Percentiles rank a stretch among this genome's conserved stretches.
Evolutionary conservation across 1,140 invertebrate species (phyloP).

Genomic region (Myzus persicae): DNA sequence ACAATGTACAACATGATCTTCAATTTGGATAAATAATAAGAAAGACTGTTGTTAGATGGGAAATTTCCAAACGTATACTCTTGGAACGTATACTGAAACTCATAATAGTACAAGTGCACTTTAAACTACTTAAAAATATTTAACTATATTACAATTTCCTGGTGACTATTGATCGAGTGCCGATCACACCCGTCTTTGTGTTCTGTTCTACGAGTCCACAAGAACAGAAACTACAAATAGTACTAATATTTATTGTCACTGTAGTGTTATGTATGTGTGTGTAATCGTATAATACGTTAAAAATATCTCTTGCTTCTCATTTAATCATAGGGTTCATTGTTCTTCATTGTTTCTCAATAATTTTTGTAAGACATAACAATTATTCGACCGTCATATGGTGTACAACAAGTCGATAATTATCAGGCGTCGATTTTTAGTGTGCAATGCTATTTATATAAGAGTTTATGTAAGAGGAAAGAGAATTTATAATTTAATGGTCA

Average conservation of each 20-base stretch:
- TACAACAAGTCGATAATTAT: no score
- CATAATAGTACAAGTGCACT: not conserved
- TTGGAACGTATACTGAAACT: not conserved
- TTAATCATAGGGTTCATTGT: not conserved
- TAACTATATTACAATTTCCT: not conserved
- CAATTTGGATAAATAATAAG: not conserved
- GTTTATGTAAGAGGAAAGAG: no score
- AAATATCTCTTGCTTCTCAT: not conserved
- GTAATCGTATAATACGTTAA: not conserved
- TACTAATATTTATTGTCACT: not conserved
- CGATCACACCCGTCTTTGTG: not conserved
- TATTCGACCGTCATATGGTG: no score
- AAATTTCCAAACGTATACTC: not conserved
- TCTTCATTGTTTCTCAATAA: not conserved
- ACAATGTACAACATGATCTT: no score
- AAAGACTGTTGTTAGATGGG: not conserved
- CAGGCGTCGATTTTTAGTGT: not conserved
- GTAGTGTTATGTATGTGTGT: not conserved
- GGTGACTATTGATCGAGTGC: not conserved
- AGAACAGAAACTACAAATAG: not conserved
- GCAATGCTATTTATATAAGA: not conserved
- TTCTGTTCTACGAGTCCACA: not conserved
- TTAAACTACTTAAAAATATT: not conserved
- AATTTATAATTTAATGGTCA: not conserved
- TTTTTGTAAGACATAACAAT: not conserved